Percentiles rank a stretch among this genome's conserved stretches.
Conservation (phyloP, 2,888 invertebrate species). For the Odontocolon sp. region DNA sequence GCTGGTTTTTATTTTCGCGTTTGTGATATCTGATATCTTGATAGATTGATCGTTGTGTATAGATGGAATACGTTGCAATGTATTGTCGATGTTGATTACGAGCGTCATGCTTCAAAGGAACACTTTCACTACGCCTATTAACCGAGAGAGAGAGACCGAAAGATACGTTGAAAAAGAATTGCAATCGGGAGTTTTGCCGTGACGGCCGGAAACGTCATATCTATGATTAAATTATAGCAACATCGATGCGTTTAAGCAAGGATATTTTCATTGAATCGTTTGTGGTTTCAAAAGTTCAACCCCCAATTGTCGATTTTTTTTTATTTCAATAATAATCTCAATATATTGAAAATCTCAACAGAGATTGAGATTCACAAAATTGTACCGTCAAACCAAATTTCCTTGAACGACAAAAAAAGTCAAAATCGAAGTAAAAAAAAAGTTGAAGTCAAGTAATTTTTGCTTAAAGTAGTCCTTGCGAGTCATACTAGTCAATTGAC, state of each 20-base stretch:
- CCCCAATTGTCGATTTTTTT: too few species aligned
- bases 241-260: background rate
- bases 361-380: too few species aligned
- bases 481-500: too few species aligned
- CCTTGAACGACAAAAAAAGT: too few species aligned
- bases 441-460: too few species aligned
- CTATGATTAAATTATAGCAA: constrained; percentile 3
- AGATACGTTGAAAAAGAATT: constrained; percentile 1
- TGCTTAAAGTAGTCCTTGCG: too few species aligned
- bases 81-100: constrained; percentile 75
- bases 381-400: too few species aligned
- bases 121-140: constrained; percentile 76
- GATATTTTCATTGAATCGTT: background rate
- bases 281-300: background rate
- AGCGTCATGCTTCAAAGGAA: constrained; percentile 76
- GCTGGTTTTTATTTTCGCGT: too few species aligned
- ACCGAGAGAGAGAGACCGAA: constrained; percentile 56
- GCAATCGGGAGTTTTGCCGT: background rate
- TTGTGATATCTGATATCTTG: too few species aligned
- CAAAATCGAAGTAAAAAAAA: too few species aligned
- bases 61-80: constrained; percentile 19
- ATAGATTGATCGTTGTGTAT: background rate
- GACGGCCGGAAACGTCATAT: constrained; percentile 5
- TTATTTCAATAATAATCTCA: too few species aligned
- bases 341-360: too few species aligned